These are phyloP conservation scores for Parochlus steinenii DNA, from an alignment of 2,888 invertebrate genomes.

Conservation along the genomic window DNA sequence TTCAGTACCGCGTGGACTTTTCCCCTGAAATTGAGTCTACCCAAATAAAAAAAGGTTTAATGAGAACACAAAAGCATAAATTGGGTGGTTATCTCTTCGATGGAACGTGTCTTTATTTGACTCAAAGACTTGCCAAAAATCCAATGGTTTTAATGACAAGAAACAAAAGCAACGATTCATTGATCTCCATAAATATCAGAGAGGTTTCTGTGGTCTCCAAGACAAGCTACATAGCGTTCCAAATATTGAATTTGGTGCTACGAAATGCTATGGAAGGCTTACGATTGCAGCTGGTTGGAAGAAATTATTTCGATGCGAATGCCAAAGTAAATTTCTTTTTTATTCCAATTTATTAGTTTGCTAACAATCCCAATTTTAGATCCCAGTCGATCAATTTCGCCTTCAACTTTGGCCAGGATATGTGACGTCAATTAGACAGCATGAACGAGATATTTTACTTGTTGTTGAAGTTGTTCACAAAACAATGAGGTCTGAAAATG, in stretches of 20 bases:
- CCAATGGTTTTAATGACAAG: constrained; percentile 39
- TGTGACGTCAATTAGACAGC: constrained; percentile 68
- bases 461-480: constrained; percentile 70
- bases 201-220: constrained; percentile 45
- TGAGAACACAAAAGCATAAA: no score
- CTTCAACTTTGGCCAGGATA: constrained; percentile 74
- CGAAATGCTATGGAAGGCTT: constrained; percentile 38
- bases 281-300: constrained; percentile 47
- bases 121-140: constrained; percentile 37
- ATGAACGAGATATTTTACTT: constrained; percentile 60
- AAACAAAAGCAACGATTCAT: constrained; percentile 32
- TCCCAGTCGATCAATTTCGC: constrained; percentile 41
- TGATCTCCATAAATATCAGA: constrained; percentile 39
- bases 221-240: constrained; percentile 52
- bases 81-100: constrained; percentile 68
- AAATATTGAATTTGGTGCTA: constrained; percentile 62
- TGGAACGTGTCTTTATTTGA: constrained; percentile 51
- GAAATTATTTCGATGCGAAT: constrained; percentile 54
- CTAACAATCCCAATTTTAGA: no score
- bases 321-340: constrained; percentile 49
- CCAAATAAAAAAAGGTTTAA: no score
- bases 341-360: no score
- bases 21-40: no score
- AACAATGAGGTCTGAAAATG: constrained; percentile 61
- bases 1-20: no score